phyloP scores from a whole-genome alignment of 1,140 invertebrate species.

The Aphis craccivora region DNA sequence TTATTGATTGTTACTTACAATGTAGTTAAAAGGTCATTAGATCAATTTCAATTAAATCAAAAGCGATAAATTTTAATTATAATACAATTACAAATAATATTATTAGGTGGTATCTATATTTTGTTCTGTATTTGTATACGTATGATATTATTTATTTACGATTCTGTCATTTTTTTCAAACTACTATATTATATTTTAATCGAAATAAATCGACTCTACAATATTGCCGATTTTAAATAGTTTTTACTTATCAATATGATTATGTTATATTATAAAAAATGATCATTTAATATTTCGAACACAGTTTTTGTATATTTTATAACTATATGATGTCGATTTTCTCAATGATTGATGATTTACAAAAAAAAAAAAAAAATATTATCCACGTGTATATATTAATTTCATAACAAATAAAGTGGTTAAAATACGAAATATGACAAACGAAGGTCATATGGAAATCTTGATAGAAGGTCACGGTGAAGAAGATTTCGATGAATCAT shows the following conservation, averaged over 20 bases:
- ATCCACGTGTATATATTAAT: too few relatives aligned
- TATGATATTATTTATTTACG: neutral
- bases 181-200: neutral
- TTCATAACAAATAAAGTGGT: too few relatives aligned
- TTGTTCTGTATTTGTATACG: neutral
- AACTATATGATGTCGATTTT: neutral
- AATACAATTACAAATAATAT: neutral
- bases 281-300: neutral
- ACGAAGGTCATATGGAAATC: too few relatives aligned
- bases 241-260: neutral
- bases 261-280: neutral
- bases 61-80: neutral
- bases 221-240: neutral
- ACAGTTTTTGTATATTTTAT: neutral
- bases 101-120: neutral
- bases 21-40: neutral
- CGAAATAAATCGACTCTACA: neutral
- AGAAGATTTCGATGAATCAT: too few relatives aligned
- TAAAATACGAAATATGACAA: too few relatives aligned
- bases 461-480: too few relatives aligned
- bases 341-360: neutral
- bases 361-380: neutral
- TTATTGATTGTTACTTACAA: neutral
- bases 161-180: neutral
- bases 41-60: neutral